Evolutionary conservation across 2,888 invertebrate genomes (phyloP).

Genomic region (Leptinotarsa tumamoca): DNA sequence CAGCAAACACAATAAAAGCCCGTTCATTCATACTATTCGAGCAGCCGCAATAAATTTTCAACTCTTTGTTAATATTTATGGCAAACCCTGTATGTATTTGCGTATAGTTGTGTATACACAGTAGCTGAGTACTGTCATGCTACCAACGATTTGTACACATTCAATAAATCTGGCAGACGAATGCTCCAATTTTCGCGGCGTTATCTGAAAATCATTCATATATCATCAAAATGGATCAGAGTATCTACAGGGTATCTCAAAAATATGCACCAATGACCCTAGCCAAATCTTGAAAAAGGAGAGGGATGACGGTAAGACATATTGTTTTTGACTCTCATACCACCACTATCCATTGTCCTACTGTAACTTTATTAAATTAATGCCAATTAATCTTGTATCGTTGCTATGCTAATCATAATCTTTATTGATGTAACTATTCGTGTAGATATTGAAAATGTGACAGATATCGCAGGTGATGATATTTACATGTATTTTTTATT

Average conservation of each 20-base stretch:
- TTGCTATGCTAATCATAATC: no score
- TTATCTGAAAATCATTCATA: slow-evolving; percentile 3
- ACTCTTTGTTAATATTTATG: not conserved
- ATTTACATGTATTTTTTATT: no score
- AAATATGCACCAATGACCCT: not conserved
- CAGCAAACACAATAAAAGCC: no score
- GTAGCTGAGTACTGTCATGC: not conserved
- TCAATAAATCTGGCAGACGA: not conserved
- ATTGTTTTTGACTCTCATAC: no score
- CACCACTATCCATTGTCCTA: no score
- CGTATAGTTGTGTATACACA: not conserved
- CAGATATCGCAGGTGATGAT: no score
- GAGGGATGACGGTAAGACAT: no score
- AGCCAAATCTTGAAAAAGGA: no score
- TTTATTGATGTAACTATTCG: no score
- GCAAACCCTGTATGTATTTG: slow-evolving; percentile 9
- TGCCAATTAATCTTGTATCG: no score
- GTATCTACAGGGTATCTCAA: not conserved
- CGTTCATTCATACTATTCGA: not conserved
- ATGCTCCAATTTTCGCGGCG: not conserved
- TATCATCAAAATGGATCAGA: not conserved
- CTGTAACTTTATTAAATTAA: no score
- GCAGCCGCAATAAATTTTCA: slow-evolving; percentile 1
- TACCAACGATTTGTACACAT: slow-evolving; percentile 2
- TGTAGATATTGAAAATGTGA: no score